phyloP scores from a whole-genome alignment of 2,888 invertebrate species.

The Liodrosophila aerea region DNA sequence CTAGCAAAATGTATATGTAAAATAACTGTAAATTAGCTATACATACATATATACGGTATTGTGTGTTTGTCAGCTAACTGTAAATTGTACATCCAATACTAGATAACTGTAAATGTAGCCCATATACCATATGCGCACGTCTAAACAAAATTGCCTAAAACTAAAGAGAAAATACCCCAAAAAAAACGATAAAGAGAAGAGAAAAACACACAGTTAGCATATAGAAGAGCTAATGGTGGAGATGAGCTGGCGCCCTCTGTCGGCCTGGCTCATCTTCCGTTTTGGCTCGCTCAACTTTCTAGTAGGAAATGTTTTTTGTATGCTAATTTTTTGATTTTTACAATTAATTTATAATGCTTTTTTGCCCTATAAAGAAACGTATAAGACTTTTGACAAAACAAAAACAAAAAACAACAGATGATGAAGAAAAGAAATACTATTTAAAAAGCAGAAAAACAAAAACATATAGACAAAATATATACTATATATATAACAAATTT shows the following conservation, averaged over 20 bases:
- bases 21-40: constrained; percentile 20
- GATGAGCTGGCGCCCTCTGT: constrained; percentile 31
- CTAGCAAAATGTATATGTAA: constrained; percentile 48
- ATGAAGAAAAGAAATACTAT: constrained; percentile 18
- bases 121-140: constrained; percentile 60
- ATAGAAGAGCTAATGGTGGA: neutral
- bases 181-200: neutral
- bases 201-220: constrained; percentile 1
- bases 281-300: constrained; percentile 41
- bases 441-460: constrained; percentile 19
- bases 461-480: constrained; percentile 13
- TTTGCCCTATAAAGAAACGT: constrained; percentile 81
- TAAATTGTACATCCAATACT: constrained; percentile 44
- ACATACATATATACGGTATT: constrained; percentile 32
- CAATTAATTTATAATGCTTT: constrained; percentile 69
- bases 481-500: constrained; percentile 8
- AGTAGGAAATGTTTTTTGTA: constrained; percentile 46
- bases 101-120: too few relatives aligned
- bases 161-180: constrained; percentile 3
- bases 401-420: constrained; percentile 12
- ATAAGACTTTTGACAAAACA: constrained; percentile 69
- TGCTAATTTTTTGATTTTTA: constrained; percentile 53
- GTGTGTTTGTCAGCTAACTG: constrained; percentile 56
- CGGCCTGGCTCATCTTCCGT: constrained; percentile 2
- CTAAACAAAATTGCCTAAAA: constrained; percentile 46